A percentile compares a stretch with the other conserved stretches of the same genome.
Evolutionary conservation across 2,888 invertebrate genomes (phyloP).

Genomic region (Caenorhabditis zanzibari): DNA sequence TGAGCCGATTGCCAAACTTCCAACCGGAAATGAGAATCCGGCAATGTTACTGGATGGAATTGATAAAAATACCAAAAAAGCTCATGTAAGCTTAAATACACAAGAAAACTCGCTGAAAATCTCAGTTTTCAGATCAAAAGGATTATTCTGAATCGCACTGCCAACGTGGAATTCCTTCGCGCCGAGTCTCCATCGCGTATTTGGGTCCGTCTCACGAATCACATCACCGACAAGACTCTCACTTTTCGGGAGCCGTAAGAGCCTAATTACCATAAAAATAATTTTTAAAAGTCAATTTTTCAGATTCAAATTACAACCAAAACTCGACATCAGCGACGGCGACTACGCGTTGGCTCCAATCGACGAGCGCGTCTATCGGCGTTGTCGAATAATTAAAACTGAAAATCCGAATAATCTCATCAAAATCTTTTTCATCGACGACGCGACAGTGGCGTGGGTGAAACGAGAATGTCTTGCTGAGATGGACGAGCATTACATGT

Average conservation of each 20-base stretch:
- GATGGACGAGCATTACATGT: slow-evolving; percentile 54
- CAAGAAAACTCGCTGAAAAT: not conserved
- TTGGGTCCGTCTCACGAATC: slow-evolving; percentile 72
- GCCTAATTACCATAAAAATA: not conserved
- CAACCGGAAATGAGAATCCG: slow-evolving; percentile 23
- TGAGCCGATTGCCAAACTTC: slow-evolving; percentile 44
- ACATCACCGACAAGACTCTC: slow-evolving; percentile 65
- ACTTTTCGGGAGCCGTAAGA: slow-evolving; percentile 67
- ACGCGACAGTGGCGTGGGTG: slow-evolving; percentile 57
- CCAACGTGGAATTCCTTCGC: slow-evolving; percentile 59
- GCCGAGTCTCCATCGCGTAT: slow-evolving; percentile 68
- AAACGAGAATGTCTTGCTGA: slow-evolving; percentile 50
- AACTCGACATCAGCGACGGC: slow-evolving; percentile 8
- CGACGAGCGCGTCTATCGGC: slow-evolving; percentile 56
- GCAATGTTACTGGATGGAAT: slow-evolving; percentile 56
- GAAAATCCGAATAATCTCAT: not conserved
- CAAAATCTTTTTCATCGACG: slow-evolving; percentile 70
- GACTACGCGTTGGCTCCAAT: slow-evolving; percentile 69
- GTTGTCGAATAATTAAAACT: slow-evolving; percentile 60
- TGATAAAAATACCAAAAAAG: slow-evolving; percentile 30
- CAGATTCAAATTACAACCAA: slow-evolving; percentile 60
- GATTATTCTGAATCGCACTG: slow-evolving; percentile 51
- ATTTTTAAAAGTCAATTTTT: not conserved
- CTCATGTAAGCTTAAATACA: slow-evolving; percentile 12
- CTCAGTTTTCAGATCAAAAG: slow-evolving; percentile 65